These are phyloP conservation scores for Meriones unguiculatus DNA, from an alignment of 2,113 vertebrate species.

Conservation along the genomic window DNA sequence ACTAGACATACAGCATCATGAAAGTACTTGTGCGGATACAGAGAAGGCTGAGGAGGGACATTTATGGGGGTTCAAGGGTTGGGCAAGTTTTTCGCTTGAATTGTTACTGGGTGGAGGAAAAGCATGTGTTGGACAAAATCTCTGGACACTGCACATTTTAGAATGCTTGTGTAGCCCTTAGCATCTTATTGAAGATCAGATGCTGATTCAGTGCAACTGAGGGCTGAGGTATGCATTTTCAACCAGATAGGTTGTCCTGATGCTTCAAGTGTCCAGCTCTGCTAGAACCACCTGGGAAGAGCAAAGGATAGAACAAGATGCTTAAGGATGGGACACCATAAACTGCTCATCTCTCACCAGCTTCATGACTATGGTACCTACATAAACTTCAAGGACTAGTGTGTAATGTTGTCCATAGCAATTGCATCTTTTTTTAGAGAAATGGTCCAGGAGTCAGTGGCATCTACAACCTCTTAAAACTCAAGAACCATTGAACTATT, in stretches of 20 bases:
- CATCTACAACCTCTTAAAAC: background rate
- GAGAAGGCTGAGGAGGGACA: background rate
- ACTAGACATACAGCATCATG: background rate
- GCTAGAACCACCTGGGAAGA: background rate
- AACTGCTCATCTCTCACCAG: background rate
- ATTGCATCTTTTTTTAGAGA: background rate
- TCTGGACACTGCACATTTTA: background rate
- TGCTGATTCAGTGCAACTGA: background rate
- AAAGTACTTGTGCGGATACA: background rate
- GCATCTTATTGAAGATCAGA: background rate
- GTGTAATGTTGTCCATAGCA: background rate
- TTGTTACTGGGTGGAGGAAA: background rate
- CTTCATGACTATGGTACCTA: background rate
- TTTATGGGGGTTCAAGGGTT: background rate
- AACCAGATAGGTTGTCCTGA: background rate
- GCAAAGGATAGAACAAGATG: background rate
- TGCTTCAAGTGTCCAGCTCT: rapidly evolving
- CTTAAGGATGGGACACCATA: too few relatives aligned
- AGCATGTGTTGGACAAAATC: background rate
- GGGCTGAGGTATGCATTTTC: background rate
- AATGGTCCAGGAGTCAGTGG: background rate
- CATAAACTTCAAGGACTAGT: background rate
- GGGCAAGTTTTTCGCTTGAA: background rate
- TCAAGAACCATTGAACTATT: background rate
- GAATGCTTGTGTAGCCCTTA: background rate